These are phyloP conservation scores for Perdix hodgsoniae DNA, from an alignment of 2,797 vertebrate genomes.

Conservation along the genomic window DNA sequence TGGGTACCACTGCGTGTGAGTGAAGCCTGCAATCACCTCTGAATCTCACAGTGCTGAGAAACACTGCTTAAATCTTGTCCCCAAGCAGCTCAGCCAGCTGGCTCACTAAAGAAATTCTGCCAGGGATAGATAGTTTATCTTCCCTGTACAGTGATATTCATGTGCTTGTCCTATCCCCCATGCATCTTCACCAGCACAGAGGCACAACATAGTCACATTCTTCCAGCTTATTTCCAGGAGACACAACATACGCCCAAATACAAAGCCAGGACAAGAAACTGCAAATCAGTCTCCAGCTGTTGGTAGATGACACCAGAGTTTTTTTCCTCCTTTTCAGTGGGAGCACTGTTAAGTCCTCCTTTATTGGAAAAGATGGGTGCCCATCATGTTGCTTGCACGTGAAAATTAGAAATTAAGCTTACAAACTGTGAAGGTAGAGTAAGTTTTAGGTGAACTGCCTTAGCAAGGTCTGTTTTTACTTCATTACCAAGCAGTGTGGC, in stretches of 20 bases:
- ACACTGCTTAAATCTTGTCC: not conserved
- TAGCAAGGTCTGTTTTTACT: not conserved
- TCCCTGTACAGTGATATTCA: not conserved
- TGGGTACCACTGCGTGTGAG: not conserved
- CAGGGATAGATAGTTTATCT: not conserved
- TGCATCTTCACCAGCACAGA: not conserved
- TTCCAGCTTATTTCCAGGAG: not conserved
- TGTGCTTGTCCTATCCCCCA: not conserved
- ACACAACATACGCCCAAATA: not conserved
- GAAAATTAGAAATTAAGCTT: not conserved
- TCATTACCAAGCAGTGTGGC: not conserved
- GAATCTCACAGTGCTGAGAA: slow-evolving; percentile 7
- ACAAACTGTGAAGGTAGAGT: not conserved
- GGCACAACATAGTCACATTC: not conserved
- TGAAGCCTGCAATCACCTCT: not conserved
- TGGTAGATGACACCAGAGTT: not conserved
- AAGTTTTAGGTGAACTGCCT: not conserved
- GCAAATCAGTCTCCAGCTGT: slow-evolving; percentile 4
- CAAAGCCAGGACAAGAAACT: not conserved
- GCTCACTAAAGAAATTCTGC: not conserved
- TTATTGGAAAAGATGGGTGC: not conserved
- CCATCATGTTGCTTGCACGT: not conserved
- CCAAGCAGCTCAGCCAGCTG: not conserved
- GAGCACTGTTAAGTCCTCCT: not conserved
- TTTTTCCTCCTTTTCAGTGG: not conserved